These are phyloP conservation scores for Drosophila imparisetae DNA, from an alignment of 2,888 invertebrate species.

Conservation along the genomic window DNA sequence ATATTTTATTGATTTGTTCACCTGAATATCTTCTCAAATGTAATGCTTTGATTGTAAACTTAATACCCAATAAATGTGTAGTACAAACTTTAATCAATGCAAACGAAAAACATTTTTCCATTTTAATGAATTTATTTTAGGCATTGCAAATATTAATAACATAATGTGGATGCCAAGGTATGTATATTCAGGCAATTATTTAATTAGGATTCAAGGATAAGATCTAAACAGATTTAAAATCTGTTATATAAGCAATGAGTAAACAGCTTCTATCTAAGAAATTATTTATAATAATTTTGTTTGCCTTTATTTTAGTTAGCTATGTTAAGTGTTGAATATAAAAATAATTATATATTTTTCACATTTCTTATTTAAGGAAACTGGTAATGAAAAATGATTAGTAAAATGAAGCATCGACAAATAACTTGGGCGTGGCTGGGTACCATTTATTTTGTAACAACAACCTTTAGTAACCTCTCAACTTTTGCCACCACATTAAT, in stretches of 20 bases:
- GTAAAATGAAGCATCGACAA: not conserved
- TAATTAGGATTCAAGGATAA: not conserved
- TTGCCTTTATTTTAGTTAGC: not conserved
- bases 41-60: conserved; percentile 50
- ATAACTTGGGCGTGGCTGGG: no score
- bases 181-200: not conserved
- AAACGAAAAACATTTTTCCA: not conserved
- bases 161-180: not conserved
- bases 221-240: not conserved
- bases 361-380: not conserved
- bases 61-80: conserved; percentile 60
- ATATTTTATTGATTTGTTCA: conserved; percentile 21
- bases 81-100: conserved; percentile 26
- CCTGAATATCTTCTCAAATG: conserved; percentile 4
- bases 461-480: not conserved
- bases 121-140: not conserved
- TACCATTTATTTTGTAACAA: not conserved
- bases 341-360: not conserved
- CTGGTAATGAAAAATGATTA: not conserved
- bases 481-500: not conserved
- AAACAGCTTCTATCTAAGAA: not conserved
- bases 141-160: not conserved
- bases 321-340: not conserved
- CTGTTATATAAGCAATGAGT: not conserved
- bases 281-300: no score